phyloP scores from a whole-genome alignment of 2,797 vertebrate species.

The Alosa sapidissima region DNA sequence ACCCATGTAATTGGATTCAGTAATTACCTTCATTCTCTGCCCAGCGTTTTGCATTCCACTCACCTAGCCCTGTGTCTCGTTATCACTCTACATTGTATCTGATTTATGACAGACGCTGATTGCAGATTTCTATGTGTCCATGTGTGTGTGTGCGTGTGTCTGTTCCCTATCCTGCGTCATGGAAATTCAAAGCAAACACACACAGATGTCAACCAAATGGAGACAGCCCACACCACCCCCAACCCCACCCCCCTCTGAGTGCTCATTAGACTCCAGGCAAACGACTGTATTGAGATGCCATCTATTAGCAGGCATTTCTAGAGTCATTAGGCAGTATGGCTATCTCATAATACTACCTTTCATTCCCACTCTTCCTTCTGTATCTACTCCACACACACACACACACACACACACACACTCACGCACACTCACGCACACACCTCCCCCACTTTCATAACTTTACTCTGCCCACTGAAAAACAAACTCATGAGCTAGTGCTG shows the following conservation, averaged over 20 bases:
- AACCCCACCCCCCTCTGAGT: background rate
- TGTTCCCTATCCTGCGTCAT: background rate
- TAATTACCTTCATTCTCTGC: constrained; percentile 3
- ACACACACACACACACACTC: background rate
- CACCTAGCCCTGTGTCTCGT: background rate
- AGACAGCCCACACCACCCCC: background rate
- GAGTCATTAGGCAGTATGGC: constrained; percentile 39
- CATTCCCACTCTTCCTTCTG: constrained; percentile 29
- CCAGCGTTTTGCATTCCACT: background rate
- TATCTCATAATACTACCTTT: constrained; percentile 30
- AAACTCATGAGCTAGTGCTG: background rate
- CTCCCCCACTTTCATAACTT: background rate
- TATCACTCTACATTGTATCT: constrained; percentile 12
- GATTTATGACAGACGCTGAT: constrained; percentile 14
- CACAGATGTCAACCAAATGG: constrained; percentile 22
- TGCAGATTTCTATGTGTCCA: background rate
- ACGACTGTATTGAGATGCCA: constrained; percentile 42
- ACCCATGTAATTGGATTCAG: constrained; percentile 2
- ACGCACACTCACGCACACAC: background rate
- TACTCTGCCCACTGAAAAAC: background rate
- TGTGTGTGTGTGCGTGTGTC: background rate
- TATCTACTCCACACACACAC: background rate
- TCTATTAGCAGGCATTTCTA: constrained; percentile 36
- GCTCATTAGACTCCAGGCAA: constrained; percentile 34
- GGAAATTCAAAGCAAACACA: constrained; percentile 9